Base-by-base conservation (phyloP, 2,888 invertebrate species). In the Drosophila lacicola region DNA sequence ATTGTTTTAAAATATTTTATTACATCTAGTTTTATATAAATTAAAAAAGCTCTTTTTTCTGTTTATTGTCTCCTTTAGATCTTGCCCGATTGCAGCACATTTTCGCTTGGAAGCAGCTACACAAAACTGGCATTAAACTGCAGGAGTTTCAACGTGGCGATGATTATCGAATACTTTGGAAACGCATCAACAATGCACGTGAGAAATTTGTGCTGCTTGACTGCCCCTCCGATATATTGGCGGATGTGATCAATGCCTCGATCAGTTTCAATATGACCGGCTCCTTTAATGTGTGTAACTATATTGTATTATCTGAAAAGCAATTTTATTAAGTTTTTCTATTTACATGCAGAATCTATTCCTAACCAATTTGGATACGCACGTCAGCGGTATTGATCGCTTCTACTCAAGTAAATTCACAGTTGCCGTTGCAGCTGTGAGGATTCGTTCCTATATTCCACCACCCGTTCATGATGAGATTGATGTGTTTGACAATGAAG, bases 181-280 rank as follows among this genome's bases (percentile, higher is more conserved):
- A 93, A 41, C 77, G 88, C 19, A 94, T 96, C 73, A 94, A 96
- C 56, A 95, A 95, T 54, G 94, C 95, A 0, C 94, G 94, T 21
- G 95, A 96, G 84, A 95, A 93, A 70, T 95, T 95, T 86, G 95
- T 98, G 49, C 93, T 98, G 19, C 87, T 98, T 25, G 97, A 97
- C 90, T 96, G 97, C 88, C 93, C 95, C 9, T 92, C 95, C 0
- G 94, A 95, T 42, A 94, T 95, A 77, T 94, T 97, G 44, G 89
- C 94, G 13, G 93, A 94, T 36, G 94, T 97, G 49, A 93, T 97
- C 67, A 93, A 94, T 55, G 89, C 90, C 6, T 91, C 92, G 0
- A 79, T 84, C 8, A 64, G 45, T 11, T 92, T 82, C n/a, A 91
- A 92, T 65, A 92, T 92, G 92, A 92, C 92, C 0, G 90, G 88